phyloP scores from a whole-genome alignment of 2,113 vertebrate genomes.

The Oenanthe melanoleuca region DNA sequence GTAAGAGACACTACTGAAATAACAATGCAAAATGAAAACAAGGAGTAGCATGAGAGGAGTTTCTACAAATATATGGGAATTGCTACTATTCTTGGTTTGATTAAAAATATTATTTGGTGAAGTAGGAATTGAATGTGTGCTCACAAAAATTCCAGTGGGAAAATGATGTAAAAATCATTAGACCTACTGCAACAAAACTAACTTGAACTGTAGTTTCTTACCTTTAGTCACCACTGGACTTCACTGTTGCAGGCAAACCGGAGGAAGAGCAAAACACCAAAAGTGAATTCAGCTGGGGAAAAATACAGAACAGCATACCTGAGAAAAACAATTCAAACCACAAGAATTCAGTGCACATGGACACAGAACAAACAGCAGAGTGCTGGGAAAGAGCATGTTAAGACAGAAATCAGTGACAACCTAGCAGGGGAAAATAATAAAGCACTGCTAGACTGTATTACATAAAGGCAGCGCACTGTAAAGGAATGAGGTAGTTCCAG shows the following conservation, averaged over 20 bases:
- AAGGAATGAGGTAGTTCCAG: neutral
- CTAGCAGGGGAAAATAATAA: neutral
- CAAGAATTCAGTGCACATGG: constrained; percentile 7
- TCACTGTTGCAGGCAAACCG: neutral
- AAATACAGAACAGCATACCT: constrained; percentile 25
- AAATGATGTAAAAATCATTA: neutral
- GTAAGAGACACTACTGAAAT: constrained; percentile 31
- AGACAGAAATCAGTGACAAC: neutral
- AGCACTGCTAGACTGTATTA: neutral
- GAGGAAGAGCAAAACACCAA: neutral
- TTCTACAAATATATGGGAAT: neutral
- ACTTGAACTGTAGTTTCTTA: neutral
- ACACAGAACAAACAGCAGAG: neutral
- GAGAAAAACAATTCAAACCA: constrained; percentile 21
- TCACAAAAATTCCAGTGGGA: neutral
- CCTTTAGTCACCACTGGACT: neutral
- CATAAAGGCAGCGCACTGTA: neutral
- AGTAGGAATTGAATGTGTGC: neutral
- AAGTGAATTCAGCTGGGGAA: neutral
- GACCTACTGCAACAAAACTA: neutral
- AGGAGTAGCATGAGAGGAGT: neutral
- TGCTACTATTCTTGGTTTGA: neutral
- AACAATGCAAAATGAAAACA: constrained; percentile 15
- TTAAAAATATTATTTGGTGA: neutral
- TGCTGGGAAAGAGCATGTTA: neutral